These are phyloP conservation scores for Chrysina gloriosa DNA, from an alignment of 2,888 invertebrate species.

Conservation along the genomic window DNA sequence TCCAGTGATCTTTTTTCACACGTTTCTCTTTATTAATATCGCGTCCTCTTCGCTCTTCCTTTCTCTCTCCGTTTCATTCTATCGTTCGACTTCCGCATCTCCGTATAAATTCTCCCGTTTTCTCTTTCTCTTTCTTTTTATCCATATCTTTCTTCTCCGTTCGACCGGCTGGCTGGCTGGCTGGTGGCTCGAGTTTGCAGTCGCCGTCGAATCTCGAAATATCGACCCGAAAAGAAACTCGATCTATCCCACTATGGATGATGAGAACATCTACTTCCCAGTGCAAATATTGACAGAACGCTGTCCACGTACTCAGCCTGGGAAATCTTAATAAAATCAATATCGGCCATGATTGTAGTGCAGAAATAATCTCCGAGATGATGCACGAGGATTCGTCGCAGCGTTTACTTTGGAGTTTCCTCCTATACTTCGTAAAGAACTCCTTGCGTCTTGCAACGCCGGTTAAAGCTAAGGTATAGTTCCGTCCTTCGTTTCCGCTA, in stretches of 20 bases:
- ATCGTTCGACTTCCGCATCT: background rate
- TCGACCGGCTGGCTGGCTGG: background rate
- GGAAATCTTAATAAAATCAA: slow-evolving; percentile 63
- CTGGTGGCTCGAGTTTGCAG: background rate
- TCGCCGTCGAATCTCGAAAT: slow-evolving; percentile 34
- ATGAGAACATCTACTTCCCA: slow-evolving; percentile 74
- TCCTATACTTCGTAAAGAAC: background rate
- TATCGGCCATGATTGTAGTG: slow-evolving; percentile 57
- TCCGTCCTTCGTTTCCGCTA: background rate
- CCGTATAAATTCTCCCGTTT: background rate
- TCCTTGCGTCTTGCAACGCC: background rate
- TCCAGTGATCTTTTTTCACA: slow-evolving; percentile 23
- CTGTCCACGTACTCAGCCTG: slow-evolving; percentile 62
- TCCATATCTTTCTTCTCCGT: too few relatives aligned
- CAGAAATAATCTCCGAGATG: slow-evolving; percentile 51
- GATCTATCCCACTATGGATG: slow-evolving; percentile 62
- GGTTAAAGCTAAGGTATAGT: too few relatives aligned
- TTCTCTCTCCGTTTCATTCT: background rate
- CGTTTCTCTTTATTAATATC: slow-evolving; percentile 23
- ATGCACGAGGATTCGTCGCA: slow-evolving; percentile 37
- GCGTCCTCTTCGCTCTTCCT: background rate
- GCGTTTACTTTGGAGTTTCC: slow-evolving; percentile 39
- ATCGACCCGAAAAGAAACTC: slow-evolving; percentile 54
- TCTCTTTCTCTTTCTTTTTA: too few relatives aligned
- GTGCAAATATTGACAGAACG: slow-evolving; percentile 74